Evolutionary conservation across 2,797 vertebrate species (phyloP).

Genomic region (Lophius americanus): DNA sequence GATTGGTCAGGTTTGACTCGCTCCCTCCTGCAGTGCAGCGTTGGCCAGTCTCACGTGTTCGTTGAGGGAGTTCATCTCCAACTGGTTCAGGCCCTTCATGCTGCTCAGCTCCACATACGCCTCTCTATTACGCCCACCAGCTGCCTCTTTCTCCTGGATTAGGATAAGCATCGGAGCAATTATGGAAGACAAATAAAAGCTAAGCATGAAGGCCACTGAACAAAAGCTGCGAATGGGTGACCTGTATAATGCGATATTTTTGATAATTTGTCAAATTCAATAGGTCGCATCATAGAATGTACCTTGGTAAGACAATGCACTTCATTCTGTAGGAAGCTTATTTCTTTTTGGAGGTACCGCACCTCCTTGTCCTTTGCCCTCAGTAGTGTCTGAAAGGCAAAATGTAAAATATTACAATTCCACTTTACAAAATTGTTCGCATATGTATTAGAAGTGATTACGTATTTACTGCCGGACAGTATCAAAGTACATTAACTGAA

Average conservation of each 20-base stretch:
- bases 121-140: conserved; percentile 89
- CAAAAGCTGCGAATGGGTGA: not conserved
- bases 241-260: not conserved
- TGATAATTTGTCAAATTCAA: not conserved
- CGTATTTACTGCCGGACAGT: too few species aligned
- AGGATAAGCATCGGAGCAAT: conserved; percentile 6
- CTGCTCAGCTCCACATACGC: conserved; percentile 89
- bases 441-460: not conserved
- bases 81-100: conserved; percentile 83
- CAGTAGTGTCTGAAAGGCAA: conserved; percentile 84
- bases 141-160: conserved; percentile 87
- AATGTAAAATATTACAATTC: not conserved
- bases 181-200: not conserved
- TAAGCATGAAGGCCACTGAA: not conserved
- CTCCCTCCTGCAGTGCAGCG: conserved; percentile 86
- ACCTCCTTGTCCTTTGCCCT: conserved; percentile 93
- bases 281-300: not conserved
- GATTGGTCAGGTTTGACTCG: conserved; percentile 66
- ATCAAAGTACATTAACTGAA: not conserved
- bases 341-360: conserved; percentile 89
- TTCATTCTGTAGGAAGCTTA: conserved; percentile 91
- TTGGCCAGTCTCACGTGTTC: conserved; percentile 89
- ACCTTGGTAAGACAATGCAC: conserved; percentile 91
- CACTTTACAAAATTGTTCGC: not conserved
- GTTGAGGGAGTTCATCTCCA: conserved; percentile 87